Evolutionary conservation across 1,140 invertebrate genomes (phyloP).

Genomic region (Hypothenemus hampei): DNA sequence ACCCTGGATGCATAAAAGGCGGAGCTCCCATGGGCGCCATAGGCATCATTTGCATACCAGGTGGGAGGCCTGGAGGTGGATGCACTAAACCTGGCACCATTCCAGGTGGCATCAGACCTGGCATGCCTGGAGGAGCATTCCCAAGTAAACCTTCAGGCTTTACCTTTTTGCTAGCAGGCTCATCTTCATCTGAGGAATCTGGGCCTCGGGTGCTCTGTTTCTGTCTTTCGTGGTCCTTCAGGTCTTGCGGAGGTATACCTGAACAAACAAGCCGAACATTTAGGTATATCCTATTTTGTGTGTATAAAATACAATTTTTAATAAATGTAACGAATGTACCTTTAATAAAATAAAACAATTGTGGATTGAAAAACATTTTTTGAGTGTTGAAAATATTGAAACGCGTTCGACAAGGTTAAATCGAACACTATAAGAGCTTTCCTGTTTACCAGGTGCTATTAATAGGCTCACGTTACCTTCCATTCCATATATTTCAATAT

Average conservation of each 20-base stretch:
- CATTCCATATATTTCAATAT: conserved; percentile 99
- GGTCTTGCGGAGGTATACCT: conserved; percentile 86
- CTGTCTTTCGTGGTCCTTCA: conserved; percentile 89
- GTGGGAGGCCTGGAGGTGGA: conserved; percentile 52
- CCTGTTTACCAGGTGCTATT: conserved; percentile 21
- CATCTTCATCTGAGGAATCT: conserved; percentile 72
- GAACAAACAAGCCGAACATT: conserved; percentile 4
- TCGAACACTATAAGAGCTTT: conserved; percentile 10
- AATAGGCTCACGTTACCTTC: conserved; percentile 71
- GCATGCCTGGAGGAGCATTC: conserved; percentile 49
- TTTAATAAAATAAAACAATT: conserved; percentile 21
- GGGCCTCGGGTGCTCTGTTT: conserved; percentile 58
- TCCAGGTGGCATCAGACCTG: conserved; percentile 50
- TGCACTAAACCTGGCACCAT: conserved; percentile 58
- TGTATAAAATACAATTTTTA: no score
- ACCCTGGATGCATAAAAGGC: conserved; percentile 68
- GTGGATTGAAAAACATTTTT: conserved; percentile 22
- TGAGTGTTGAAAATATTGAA: neutral
- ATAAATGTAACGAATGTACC: no score
- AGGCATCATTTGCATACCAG: conserved; percentile 54
- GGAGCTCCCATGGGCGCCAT: conserved; percentile 70
- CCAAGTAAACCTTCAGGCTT: conserved; percentile 60
- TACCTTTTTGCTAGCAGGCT: conserved; percentile 65
- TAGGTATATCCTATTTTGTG: neutral
- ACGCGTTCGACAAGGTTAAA: conserved; percentile 23